Percentiles rank a stretch among this genome's conserved stretches.
These are phyloP conservation scores for Chamaetylas fuelleborni DNA, from an alignment of 2,113 vertebrate genomes.

Conservation along the genomic window DNA sequence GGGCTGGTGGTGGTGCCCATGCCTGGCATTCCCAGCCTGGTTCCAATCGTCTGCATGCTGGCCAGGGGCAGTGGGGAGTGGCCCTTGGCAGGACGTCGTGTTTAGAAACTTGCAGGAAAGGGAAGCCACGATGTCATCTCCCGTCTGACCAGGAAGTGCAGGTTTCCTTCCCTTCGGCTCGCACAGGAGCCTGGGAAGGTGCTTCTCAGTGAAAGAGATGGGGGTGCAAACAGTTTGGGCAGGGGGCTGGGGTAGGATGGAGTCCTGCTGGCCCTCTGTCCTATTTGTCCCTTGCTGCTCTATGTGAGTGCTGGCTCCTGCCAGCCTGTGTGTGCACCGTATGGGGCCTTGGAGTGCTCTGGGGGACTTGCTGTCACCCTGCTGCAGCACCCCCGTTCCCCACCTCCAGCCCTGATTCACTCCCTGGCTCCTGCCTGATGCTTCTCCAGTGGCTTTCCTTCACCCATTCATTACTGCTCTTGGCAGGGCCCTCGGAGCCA, in stretches of 20 bases:
- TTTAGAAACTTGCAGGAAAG: conserved; percentile 74
- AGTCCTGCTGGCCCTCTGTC: not conserved
- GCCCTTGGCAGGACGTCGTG: conserved; percentile 67
- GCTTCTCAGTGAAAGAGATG: not conserved
- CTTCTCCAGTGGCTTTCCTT: not conserved
- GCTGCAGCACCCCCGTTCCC: not conserved
- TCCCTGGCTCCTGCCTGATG: not conserved
- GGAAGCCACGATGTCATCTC: conserved; percentile 73
- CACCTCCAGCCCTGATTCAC: not conserved
- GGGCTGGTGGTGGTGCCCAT: not conserved
- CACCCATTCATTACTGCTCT: not conserved
- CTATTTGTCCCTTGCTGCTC: not conserved
- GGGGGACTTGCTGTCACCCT: not conserved
- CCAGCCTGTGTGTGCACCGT: too few relatives aligned
- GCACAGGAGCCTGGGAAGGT: conserved; percentile 6
- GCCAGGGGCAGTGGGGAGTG: conserved; percentile 34
- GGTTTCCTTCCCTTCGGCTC: conserved; percentile 71
- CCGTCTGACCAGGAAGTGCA: conserved; percentile 76
- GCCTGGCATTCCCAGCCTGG: not conserved
- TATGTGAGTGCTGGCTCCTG: not conserved
- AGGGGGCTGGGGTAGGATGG: not conserved
- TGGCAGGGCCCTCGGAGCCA: not conserved
- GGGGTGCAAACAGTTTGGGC: not conserved
- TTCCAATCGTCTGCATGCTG: not conserved
- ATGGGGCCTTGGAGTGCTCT: rapidly evolving